Evolutionary conservation across 2,797 vertebrate species (phyloP).

Genomic region (Kryptolebias ocellatus): DNA sequence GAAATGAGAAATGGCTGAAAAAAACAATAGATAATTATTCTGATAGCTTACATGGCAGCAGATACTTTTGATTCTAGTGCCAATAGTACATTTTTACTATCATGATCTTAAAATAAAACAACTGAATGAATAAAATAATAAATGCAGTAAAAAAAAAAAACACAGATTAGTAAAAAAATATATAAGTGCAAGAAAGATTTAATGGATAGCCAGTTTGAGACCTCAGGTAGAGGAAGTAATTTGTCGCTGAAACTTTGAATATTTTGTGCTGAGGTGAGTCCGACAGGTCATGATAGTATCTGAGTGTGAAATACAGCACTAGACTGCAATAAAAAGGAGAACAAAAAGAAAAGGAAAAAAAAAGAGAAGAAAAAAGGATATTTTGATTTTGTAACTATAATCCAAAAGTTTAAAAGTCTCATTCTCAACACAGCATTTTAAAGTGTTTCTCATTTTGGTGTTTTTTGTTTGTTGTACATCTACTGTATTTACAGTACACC

Average conservation of each 20-base stretch:
- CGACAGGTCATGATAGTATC: slow-evolving; percentile 7
- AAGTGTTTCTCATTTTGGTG: not conserved
- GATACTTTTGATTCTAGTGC: slow-evolving; percentile 1
- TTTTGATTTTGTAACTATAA: not conserved
- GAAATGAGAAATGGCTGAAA: slow-evolving; percentile 7
- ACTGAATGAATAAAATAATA: slow-evolving; percentile 12
- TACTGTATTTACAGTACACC: slow-evolving; percentile 9
- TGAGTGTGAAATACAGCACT: slow-evolving; percentile 8
- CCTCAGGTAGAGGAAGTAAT: slow-evolving; percentile 40
- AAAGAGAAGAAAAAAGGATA: not conserved
- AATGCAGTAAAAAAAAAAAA: slow-evolving; percentile 1
- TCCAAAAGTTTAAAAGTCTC: not conserved
- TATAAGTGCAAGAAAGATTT: slow-evolving; percentile 6
- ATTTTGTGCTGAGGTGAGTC: slow-evolving; percentile 27
- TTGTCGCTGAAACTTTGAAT: slow-evolving; percentile 35
- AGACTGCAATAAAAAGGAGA: slow-evolving; percentile 13
- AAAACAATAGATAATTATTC: slow-evolving; percentile 9
- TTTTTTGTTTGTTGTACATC: not conserved
- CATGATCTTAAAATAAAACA: slow-evolving; percentile 17
- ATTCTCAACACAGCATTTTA: not conserved
- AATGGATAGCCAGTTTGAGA: slow-evolving; percentile 35
- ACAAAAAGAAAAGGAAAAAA: not conserved
- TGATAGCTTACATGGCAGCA: slow-evolving; percentile 1
- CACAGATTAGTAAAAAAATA: slow-evolving; percentile 9
- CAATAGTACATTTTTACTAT: slow-evolving; percentile 32